These are phyloP conservation scores for Caradrina clavipalpis DNA, from an alignment of 2,888 invertebrate genomes.

Conservation along the genomic window DNA sequence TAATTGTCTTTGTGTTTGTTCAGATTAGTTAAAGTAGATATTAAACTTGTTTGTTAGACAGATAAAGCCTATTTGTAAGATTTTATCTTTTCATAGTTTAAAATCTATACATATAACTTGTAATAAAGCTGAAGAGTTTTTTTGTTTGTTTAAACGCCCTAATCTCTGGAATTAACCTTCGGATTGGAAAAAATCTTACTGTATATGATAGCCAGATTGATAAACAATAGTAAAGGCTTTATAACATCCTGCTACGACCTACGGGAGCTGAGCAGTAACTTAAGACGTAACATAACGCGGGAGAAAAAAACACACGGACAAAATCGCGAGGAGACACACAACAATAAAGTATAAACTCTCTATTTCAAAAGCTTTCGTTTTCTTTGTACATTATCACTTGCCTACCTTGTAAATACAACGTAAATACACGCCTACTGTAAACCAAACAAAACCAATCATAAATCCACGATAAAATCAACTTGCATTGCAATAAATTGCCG, in stretches of 20 bases:
- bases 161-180: too few species aligned
- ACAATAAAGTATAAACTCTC: not conserved
- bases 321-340: too few species aligned
- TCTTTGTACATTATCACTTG: not conserved
- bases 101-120: not conserved
- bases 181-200: too few species aligned
- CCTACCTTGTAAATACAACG: constrained; percentile 10
- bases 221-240: too few species aligned
- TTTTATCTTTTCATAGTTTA: constrained; percentile 8
- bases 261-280: too few species aligned
- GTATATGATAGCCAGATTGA: too few species aligned
- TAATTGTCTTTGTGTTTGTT: constrained; percentile 33
- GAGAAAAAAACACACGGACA: too few species aligned
- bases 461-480: constrained; percentile 60
- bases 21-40: constrained; percentile 19
- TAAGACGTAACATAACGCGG: too few species aligned
- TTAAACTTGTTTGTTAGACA: constrained; percentile 17
- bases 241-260: too few species aligned
- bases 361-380: constrained; percentile 4
- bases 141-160: too few species aligned
- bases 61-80: constrained; percentile 10
- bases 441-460: constrained; percentile 65
- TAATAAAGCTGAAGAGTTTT: too few species aligned
- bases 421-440: constrained; percentile 19
- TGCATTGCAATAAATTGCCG: constrained; percentile 72